Conservation (phyloP, 2,888 invertebrate genomes). For the Eudasyphora cyanicolor region DNA sequence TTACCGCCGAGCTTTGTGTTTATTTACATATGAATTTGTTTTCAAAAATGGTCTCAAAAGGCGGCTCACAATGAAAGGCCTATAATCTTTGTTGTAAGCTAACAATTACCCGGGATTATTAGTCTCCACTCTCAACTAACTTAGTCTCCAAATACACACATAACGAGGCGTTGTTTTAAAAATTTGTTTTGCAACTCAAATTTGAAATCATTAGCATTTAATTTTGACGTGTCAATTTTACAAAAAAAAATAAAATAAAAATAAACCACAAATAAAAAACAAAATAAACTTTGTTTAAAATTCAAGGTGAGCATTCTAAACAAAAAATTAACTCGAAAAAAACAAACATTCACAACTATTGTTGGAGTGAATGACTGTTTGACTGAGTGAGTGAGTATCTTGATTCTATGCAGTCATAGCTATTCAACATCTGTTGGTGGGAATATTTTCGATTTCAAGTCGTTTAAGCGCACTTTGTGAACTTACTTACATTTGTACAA, state of each 20-base stretch:
- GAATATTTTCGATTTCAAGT: neutral
- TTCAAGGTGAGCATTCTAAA: constrained; percentile 59
- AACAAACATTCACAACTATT: constrained; percentile 15
- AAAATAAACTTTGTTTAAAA: constrained; percentile 10
- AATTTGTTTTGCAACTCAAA: neutral
- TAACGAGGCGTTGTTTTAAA: neutral
- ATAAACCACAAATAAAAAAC: neutral
- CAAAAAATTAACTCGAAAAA: neutral
- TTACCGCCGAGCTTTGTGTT: neutral
- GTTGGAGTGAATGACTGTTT: neutral
- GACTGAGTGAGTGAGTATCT: neutral
- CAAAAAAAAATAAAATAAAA: neutral
- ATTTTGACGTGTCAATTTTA: constrained; percentile 42
- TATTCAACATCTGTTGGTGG: neutral
- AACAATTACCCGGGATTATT: too few relatives aligned
- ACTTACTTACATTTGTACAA: too few relatives aligned
- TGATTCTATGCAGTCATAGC: neutral
- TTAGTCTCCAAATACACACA: neutral
- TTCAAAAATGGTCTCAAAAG: neutral
- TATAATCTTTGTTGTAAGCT: neutral
- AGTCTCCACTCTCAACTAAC: too few relatives aligned
- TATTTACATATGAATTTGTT: neutral
- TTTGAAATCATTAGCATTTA: constrained; percentile 27
- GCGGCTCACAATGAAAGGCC: neutral
- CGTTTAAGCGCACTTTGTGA: too few relatives aligned